Evolutionary conservation across 64 coral and sea anemone species (phyloP).

Genomic region (Dendronephthya gigantea): DNA sequence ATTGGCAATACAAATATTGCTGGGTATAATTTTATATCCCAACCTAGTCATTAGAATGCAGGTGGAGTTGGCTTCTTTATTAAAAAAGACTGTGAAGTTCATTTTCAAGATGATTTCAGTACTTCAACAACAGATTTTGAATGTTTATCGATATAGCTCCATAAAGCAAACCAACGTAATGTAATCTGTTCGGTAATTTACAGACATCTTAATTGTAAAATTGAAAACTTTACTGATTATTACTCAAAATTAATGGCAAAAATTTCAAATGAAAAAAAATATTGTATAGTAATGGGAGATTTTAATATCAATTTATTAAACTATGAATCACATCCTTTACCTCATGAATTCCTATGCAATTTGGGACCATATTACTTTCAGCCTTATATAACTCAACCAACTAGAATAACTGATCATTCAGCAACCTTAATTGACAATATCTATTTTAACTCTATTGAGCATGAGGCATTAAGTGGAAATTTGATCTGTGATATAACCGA

Average conservation of each 20-base stretch:
- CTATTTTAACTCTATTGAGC: conserved; percentile 23
- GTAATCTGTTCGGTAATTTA: conserved; percentile 13
- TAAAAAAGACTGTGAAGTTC: neutral
- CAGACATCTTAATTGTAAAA: conserved; percentile 11
- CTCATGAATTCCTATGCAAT: neutral
- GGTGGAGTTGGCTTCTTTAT: neutral
- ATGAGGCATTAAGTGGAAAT: neutral
- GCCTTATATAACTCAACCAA: conserved; percentile 17
- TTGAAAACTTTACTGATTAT: neutral
- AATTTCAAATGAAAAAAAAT: conserved; percentile 11
- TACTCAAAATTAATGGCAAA: neutral
- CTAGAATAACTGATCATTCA: neutral
- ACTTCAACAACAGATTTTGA: neutral
- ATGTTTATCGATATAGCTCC: neutral
- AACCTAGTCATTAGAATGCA: neutral
- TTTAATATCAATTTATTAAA: conserved; percentile 16
- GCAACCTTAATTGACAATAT: conserved; percentile 25
- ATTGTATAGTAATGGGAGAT: conserved; percentile 4
- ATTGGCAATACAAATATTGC: neutral
- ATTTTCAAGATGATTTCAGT: conserved; percentile 7
- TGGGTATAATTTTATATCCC: neutral
- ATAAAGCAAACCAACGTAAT: neutral
- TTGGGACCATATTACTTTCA: neutral
- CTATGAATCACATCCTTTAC: neutral
- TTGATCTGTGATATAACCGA: conserved; percentile 13